Base-by-base conservation (phyloP, 1,140 invertebrate species). In the Aphelenchoides fujianensis region DNA sequence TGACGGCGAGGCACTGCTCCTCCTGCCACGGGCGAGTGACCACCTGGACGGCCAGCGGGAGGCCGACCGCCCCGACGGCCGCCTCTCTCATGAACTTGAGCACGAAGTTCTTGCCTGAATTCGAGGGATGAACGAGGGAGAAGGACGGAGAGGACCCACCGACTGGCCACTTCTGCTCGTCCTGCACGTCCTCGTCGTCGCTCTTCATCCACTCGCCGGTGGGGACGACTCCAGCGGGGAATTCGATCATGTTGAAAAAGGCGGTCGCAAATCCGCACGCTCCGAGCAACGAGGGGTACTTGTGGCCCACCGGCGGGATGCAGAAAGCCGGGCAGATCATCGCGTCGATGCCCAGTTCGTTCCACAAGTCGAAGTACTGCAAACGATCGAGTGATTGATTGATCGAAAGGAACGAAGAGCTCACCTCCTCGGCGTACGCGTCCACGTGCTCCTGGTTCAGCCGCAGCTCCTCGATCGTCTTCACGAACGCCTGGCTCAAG, bases 271-370 rank as follows among this genome's bases (percentile, higher is more conserved):
- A 71, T 9, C 64, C 80, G 41, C 75, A 78, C 9, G 70, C 68
- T 5, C 55, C 68, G 0, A 80, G 57, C 27, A 74, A 34, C 16
- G 69, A 66, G 2, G 77, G 79, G 36, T 74, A 79, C 16, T 71
- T 7, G 37, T 82, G 75, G 27, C 68, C 69, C 34, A 82, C 76
- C 30, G 80, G 31, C 12, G 78, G 79, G 9, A 82, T 73, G 52
- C 59, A 67, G 72, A 81, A 82, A n/a, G 82, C 53, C n/a, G 81
- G 81, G 55, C 78, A 80, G 36, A 82, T 76, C 0, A 82, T 54
- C 0, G 75, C 82, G 68, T 82, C 81, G 3, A 82, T 31, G n/a
- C 74, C 57, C 1, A 69, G 5, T n/a, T 72, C 76, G n/a, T 72
- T 67, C 82, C 79, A 84, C 34, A 61, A 69, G 23, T 79, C 69